A percentile compares a stretch with the other conserved stretches of the same genome.
phyloP scores from a whole-genome alignment of 1,140 invertebrate species.

The Nebria ingens region DNA sequence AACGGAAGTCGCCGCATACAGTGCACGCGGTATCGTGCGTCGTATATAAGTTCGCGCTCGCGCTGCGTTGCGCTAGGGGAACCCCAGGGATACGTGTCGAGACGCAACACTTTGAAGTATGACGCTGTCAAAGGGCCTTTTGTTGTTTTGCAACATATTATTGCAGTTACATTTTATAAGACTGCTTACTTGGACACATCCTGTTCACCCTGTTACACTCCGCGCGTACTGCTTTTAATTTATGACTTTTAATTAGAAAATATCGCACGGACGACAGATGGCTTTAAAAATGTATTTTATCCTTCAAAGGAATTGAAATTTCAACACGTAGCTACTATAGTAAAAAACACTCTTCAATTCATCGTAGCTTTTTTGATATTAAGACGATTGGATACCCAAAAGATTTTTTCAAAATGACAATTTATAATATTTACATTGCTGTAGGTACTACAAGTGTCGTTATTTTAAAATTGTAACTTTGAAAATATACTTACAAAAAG shows the following conservation, averaged over 20 bases:
- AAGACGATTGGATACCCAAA: no score
- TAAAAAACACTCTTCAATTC: no score
- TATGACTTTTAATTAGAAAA: neutral
- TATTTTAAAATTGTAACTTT: no score
- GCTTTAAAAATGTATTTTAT: neutral
- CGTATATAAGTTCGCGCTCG: neutral
- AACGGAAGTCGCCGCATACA: neutral
- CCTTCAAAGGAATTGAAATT: no score
- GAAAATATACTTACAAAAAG: no score
- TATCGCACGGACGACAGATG: neutral
- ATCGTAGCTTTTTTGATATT: no score
- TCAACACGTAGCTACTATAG: no score
- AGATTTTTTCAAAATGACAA: no score
- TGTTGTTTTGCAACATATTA: conserved; percentile 3
- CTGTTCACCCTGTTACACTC: neutral
- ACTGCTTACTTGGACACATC: neutral
- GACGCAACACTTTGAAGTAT: conserved; percentile 7
- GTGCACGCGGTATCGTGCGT: neutral
- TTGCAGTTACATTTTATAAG: conserved; percentile 4
- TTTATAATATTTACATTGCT: no score
- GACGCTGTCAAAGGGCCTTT: conserved; percentile 3
- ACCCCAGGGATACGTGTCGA: neutral
- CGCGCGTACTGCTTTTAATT: neutral
- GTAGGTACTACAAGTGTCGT: no score
- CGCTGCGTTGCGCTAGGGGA: neutral